phyloP scores from a whole-genome alignment of 2,888 invertebrate genomes.

The Colletes collaris region DNA sequence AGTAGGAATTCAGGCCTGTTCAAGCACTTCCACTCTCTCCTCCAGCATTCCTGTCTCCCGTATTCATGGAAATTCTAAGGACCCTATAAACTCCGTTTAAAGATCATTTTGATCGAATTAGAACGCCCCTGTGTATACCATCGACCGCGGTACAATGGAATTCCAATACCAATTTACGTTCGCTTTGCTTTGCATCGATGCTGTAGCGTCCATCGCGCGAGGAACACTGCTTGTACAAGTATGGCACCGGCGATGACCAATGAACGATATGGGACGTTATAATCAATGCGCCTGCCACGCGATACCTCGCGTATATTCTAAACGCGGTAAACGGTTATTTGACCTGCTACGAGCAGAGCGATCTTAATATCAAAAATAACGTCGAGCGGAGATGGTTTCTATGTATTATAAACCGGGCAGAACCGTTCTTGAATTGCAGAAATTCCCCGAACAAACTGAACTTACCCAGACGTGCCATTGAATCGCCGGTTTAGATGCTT shows the following conservation, averaged over 20 bases:
- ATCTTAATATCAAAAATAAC: background rate
- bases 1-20: conserved; percentile 40
- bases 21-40: conserved; percentile 17
- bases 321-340: background rate
- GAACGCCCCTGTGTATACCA: conserved; percentile 22
- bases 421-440: conserved; percentile 35
- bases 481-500: conserved; percentile 22
- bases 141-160: conserved; percentile 47
- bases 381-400: background rate
- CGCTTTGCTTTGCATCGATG: conserved; percentile 54
- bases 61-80: conserved; percentile 62
- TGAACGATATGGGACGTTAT: conserved; percentile 24
- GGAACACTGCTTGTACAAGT: conserved; percentile 19
- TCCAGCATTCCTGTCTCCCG: conserved; percentile 30
- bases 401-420: background rate
- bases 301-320: conserved; percentile 11
- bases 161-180: conserved; percentile 64
- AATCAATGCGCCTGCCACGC: background rate
- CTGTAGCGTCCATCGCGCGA: conserved; percentile 22
- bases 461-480: conserved; percentile 12
- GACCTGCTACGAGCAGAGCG: background rate
- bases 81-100: conserved; percentile 62
- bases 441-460: conserved; percentile 16
- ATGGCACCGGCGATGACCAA: background rate
- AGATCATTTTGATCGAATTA: conserved; percentile 68